These are phyloP conservation scores for Tyrophagus putrescentiae DNA, from an alignment of 1,140 invertebrate genomes.

Conservation along the genomic window DNA sequence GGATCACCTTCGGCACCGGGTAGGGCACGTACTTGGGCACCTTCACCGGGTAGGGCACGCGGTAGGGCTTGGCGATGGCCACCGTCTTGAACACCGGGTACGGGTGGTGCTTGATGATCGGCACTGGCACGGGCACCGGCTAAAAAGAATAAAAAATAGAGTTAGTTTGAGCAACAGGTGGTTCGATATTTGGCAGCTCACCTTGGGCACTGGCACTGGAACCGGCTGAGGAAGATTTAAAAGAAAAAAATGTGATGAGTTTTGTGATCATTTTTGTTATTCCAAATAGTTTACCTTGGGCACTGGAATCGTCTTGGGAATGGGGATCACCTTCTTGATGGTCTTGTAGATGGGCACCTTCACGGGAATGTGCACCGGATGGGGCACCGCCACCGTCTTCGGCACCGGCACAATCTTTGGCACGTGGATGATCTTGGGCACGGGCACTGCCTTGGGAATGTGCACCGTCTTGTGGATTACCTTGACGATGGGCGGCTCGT, in stretches of 20 bases:
- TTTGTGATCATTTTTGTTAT: too few relatives aligned
- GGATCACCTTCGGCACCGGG: conserved; percentile 29
- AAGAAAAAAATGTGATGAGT: too few relatives aligned
- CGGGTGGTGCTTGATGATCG: conserved; percentile 30
- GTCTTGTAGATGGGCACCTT: conserved; percentile 29
- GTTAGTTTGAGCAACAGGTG: too few relatives aligned
- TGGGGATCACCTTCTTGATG: conserved; percentile 29
- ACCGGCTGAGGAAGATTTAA: too few relatives aligned
- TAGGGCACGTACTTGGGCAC: conserved; percentile 30
- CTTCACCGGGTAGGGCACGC: conserved; percentile 27
- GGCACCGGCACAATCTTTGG: conserved; percentile 28
- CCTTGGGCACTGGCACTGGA: conserved; percentile 28
- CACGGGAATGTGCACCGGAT: conserved; percentile 28
- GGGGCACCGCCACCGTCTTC: conserved; percentile 28
- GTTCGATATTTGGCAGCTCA: too few relatives aligned
- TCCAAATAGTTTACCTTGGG: too few relatives aligned
- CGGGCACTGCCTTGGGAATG: conserved; percentile 28
- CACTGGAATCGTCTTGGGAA: conserved; percentile 29
- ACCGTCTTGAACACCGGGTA: conserved; percentile 28
- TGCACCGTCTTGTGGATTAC: conserved; percentile 31
- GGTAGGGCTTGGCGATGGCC: conserved; percentile 26
- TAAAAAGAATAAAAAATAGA: too few relatives aligned
- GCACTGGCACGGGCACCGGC: conserved; percentile 29
- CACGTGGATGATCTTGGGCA: conserved; percentile 26
- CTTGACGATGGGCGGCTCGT: conserved; percentile 23